These are phyloP conservation scores for Eumeta japonica DNA, from an alignment of 1,140 invertebrate species.

Conservation along the genomic window DNA sequence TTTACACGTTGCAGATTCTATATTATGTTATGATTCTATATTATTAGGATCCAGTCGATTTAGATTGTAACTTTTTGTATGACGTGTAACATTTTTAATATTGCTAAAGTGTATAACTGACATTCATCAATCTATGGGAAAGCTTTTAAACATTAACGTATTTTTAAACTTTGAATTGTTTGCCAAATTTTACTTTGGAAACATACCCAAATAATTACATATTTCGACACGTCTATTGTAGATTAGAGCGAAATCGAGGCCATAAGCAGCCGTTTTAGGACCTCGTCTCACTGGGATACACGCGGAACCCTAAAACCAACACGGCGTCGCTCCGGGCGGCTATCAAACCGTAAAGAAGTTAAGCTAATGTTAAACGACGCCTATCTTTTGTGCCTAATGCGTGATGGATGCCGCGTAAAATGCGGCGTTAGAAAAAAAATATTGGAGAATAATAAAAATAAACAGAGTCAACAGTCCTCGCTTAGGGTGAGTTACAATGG, in stretches of 20 bases:
- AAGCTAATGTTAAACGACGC: slow-evolving; percentile 55
- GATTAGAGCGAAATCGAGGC: too few species aligned
- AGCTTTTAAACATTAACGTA: too few species aligned
- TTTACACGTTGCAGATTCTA: too few species aligned
- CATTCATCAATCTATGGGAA: too few species aligned
- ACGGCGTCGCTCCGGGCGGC: slow-evolving; percentile 30
- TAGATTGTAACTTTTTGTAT: too few species aligned
- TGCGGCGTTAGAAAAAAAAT: slow-evolving; percentile 28
- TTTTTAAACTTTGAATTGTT: too few species aligned
- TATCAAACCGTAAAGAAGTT: slow-evolving; percentile 58
- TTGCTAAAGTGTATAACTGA: too few species aligned
- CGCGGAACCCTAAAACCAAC: background rate
- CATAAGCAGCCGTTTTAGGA: too few species aligned
- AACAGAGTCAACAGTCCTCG: slow-evolving; percentile 32
- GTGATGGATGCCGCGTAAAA: slow-evolving; percentile 52
- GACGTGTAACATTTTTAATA: too few species aligned
- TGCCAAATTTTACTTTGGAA: too few species aligned
- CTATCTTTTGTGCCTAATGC: slow-evolving; percentile 53
- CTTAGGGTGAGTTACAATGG: slow-evolving; percentile 31
- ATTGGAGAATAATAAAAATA: slow-evolving; percentile 45
- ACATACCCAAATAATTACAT: background rate
- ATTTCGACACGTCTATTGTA: background rate
- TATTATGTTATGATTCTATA: too few species aligned
- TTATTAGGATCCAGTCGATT: too few species aligned
- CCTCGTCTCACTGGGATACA: background rate